phyloP scores from a whole-genome alignment of 2,888 invertebrate species.

The Agonopterix arenella region DNA sequence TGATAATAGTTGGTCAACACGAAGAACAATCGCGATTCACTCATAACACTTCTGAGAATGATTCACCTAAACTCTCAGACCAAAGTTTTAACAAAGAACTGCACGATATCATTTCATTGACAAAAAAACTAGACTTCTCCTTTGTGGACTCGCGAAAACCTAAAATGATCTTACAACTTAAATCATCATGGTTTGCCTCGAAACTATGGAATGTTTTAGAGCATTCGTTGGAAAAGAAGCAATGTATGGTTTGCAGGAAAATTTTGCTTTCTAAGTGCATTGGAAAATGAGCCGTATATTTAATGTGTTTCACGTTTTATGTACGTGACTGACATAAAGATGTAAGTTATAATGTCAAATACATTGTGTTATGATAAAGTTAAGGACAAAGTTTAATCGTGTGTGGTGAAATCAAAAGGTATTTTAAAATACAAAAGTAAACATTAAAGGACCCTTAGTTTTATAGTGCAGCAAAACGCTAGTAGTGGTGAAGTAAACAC shows the following conservation, averaged over 20 bases:
- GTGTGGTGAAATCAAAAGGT: no score
- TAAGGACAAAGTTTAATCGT: no score
- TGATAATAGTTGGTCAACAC: not conserved
- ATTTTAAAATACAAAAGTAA: no score
- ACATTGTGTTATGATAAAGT: no score
- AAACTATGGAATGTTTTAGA: not conserved
- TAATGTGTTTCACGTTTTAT: conserved; percentile 20
- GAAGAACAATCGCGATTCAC: conserved; percentile 9
- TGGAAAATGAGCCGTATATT: conserved; percentile 11
- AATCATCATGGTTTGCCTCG: not conserved
- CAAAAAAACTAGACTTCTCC: conserved; percentile 40
- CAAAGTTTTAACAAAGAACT: conserved; percentile 34
- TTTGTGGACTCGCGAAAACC: conserved; percentile 31
- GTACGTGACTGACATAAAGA: conserved; percentile 26
- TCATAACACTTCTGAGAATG: conserved; percentile 25
- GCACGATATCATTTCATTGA: conserved; percentile 31
- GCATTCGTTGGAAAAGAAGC: not conserved
- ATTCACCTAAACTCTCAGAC: conserved; percentile 44
- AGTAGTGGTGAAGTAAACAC: no score
- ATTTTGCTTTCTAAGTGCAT: not conserved
- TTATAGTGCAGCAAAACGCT: no score
- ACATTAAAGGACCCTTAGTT: no score
- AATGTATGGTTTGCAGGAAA: not conserved
- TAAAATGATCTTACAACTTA: not conserved
- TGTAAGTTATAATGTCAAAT: no score